Conservation (phyloP, 2,797 vertebrate genomes). For the Syngnathus rostellatus region DNA sequence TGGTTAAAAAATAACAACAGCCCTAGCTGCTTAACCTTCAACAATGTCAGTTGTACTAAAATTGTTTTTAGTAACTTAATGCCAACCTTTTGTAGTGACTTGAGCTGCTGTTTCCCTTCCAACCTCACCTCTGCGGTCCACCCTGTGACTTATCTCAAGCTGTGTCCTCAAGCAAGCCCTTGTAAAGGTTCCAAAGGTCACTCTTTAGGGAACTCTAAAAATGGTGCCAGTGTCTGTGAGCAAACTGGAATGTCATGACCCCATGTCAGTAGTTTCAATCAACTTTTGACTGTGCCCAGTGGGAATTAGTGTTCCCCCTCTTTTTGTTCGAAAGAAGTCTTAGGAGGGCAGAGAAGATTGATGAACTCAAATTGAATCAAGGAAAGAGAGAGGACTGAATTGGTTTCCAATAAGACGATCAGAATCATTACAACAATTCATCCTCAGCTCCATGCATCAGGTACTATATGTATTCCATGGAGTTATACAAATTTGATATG, state of each 20-base stretch:
- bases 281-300: conserved; percentile 40
- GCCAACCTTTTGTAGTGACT: background rate
- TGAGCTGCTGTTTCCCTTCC: conserved; percentile 3
- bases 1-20: no score
- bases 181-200: conserved; percentile 40
- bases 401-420: background rate
- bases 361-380: background rate
- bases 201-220: conserved; percentile 54
- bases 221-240: conserved; percentile 52
- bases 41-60: no score
- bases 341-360: background rate
- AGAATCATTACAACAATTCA: background rate
- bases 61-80: background rate
- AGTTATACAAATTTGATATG: background rate
- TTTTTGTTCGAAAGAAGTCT: conserved; percentile 22
- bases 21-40: background rate
- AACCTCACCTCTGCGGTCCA: conserved; percentile 31
- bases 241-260: conserved; percentile 61
- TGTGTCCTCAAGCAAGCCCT: conserved; percentile 31
- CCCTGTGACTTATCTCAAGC: conserved; percentile 45
- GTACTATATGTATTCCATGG: background rate
- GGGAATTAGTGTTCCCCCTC: conserved; percentile 29
- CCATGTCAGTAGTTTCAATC: conserved; percentile 57
- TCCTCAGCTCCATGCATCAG: background rate
- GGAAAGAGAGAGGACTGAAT: background rate